Conservation (phyloP, 2,113 vertebrate species). For the Nannospalax galili region DNA sequence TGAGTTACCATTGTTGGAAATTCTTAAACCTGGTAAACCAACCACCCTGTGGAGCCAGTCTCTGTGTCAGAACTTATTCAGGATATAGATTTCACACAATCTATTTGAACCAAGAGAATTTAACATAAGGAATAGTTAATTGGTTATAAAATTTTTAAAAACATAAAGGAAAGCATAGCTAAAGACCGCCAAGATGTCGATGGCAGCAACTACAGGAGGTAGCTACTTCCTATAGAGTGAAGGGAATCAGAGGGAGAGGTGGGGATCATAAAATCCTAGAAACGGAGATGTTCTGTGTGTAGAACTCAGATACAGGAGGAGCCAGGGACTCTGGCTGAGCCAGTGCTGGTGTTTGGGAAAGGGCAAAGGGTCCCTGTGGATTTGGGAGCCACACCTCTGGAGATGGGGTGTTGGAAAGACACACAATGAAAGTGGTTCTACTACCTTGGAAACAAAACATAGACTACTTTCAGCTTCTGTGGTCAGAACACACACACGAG, state of each 20-base stretch:
- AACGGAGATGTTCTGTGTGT: no score
- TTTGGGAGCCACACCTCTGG: neutral
- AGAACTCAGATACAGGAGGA: neutral
- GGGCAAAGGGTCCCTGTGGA: no score
- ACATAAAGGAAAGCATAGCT: neutral
- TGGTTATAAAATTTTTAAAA: no score
- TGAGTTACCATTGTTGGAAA: no score
- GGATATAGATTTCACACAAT: neutral
- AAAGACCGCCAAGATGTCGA: neutral
- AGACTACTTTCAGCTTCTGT: neutral
- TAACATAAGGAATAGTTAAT: neutral
- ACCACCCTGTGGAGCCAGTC: constrained; percentile 21
- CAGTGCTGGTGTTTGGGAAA: neutral
- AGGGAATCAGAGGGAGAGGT: no score
- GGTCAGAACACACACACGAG: no score
- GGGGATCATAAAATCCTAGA: no score
- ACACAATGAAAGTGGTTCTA: neutral
- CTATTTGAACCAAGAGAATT: neutral
- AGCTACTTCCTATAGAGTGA: no score
- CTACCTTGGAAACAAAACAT: neutral
- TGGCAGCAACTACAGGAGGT: neutral
- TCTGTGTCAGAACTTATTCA: neutral
- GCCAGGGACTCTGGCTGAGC: neutral
- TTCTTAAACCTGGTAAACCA: no score
- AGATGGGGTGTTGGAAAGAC: neutral